Base-by-base conservation (phyloP, 2,113 vertebrate genomes). In the Malurus alboscapulatus region DNA sequence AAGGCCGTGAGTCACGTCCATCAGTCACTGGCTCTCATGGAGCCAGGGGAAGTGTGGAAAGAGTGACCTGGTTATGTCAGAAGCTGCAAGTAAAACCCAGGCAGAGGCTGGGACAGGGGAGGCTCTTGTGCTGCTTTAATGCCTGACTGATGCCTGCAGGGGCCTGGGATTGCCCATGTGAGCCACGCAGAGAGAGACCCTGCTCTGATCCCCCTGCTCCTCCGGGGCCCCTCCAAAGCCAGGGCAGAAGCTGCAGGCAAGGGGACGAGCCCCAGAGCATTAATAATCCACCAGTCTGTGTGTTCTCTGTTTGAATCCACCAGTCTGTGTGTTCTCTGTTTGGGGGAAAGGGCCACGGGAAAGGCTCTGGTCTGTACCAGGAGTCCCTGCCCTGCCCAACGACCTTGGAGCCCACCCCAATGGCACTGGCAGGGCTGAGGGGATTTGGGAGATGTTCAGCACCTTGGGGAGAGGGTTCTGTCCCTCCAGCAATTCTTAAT, bases 1-100 rank as follows among this genome's bases (percentile, higher is more conserved):
- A 67, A 79, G 78, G 91, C 71, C 0, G 48, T 96, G 95, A 91
- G 67, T 93, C 94, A 94, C 9, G 68, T 93, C 94, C 94, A 59
- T 87, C 92, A 45, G 47, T 25, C 67, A 94, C 10, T 44, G 3
- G 93, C 63, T 42, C 94, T n/a, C 78, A 10, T 3, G 36, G 36
- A 32, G 50, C 67, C 91, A 74, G 72, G 91, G 90, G 17, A 92
- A 88, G 91, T 94, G 96, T 93, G 91, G 93, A 94, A 96, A 84
- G 77, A 95, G 74, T 87, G 95, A 95, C 93, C 92, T 96, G 94
- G 94, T 95, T 95, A 42, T 94, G 91, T 94, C 95, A 94, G 83
- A 85, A 92, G 73, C 80, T 40, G 88, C 7, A 69, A 79, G 91
- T 25, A 75, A 93, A 89, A 66, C 63, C 71, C 1, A 44, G 55